phyloP scores from a whole-genome alignment of 2,113 vertebrate genomes.

The Poecilia latipinna region DNA sequence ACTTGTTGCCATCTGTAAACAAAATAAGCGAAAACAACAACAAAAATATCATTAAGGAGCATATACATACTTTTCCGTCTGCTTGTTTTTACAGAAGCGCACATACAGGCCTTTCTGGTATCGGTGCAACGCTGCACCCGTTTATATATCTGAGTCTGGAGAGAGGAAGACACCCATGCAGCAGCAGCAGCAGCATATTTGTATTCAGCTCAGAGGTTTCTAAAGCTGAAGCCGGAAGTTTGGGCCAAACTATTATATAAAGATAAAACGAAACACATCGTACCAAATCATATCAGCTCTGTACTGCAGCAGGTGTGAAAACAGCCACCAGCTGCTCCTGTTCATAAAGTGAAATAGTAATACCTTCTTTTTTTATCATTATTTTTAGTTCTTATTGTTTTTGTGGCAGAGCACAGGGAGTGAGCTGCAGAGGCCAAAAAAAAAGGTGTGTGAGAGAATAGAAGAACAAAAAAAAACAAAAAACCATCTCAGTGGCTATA shows the following conservation, averaged over 20 bases:
- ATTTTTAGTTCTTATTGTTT: conserved; percentile 12
- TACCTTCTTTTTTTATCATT: neutral
- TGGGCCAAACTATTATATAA: conserved; percentile 51
- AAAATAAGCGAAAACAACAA: too few species aligned
- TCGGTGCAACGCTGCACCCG: conserved; percentile 59
- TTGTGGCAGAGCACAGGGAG: conserved; percentile 1
- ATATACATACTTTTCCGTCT: neutral
- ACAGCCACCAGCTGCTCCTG: conserved; percentile 23
- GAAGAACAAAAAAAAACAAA: conserved; percentile 12
- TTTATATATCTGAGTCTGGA: conserved; percentile 53
- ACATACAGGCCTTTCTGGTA: conserved; percentile 56
- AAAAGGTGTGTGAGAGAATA: conserved; percentile 9
- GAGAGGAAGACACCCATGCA: conserved; percentile 51
- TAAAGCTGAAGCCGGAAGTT: conserved; percentile 58
- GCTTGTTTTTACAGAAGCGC: conserved; percentile 48
- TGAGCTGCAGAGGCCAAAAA: conserved; percentile 26
- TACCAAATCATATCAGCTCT: conserved; percentile 34
- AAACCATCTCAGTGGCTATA: conserved; percentile 12
- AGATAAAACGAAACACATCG: conserved; percentile 51
- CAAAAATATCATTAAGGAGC: too few species aligned
- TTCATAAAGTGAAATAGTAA: conserved; percentile 32
- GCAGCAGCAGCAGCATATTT: conserved; percentile 35
- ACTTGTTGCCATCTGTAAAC: too few species aligned
- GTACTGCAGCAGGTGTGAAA: conserved; percentile 48
- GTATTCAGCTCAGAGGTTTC: conserved; percentile 53